Base-by-base conservation (phyloP, 1,140 invertebrate genomes). In the Micrasema minimum region DNA sequence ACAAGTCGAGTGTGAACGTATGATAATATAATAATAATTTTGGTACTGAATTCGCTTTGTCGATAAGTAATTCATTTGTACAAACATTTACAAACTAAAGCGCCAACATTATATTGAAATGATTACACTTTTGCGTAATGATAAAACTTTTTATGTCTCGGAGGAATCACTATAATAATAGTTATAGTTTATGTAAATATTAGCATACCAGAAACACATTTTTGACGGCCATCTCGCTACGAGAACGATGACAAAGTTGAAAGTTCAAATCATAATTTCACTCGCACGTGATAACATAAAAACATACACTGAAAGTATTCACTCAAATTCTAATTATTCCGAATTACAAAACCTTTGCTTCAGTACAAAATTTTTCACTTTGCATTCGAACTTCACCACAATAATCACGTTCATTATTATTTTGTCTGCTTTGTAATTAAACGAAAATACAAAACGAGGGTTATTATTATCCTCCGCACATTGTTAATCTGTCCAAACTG, bases 141-240 rank as follows among this genome's bases (percentile, higher is more conserved):
- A n/a, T n/a, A n/a, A n/a, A n/a, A n/a, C n/a, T n/a, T n/a, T n/a
- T n/a, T n/a, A n/a, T n/a, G n/a, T n/a, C n/a, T n/a, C n/a, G n/a
- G n/a, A n/a, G n/a, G n/a, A n/a, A n/a, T n/a, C n/a, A n/a, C n/a
- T n/a, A n/a, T n/a, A n/a, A n/a, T n/a, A n/a, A n/a, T n/a, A n/a
- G n/a, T n/a, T n/a, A n/a, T n/a, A n/a, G n/a, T n/a, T n/a, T n/a
- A n/a, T n/a, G n/a, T n/a, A 51, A 18, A 31, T 12, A 31, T 12
- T 23, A 37, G 37, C 55, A 43, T 59, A 59, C 55, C 55, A 59
- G 31, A 5, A 38, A 59, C 55, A 59, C 37, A 41, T 59, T 59
- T 18, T 59, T 59, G n/a, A 59, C 55, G 12, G 55, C 55, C 55
- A 59, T 59, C 31, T 10, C 37, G n/a, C 12, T 22, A 26, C 11